These are phyloP conservation scores for Polyommatus iphigenia DNA, from an alignment of 2,888 invertebrate genomes.

Conservation along the genomic window DNA sequence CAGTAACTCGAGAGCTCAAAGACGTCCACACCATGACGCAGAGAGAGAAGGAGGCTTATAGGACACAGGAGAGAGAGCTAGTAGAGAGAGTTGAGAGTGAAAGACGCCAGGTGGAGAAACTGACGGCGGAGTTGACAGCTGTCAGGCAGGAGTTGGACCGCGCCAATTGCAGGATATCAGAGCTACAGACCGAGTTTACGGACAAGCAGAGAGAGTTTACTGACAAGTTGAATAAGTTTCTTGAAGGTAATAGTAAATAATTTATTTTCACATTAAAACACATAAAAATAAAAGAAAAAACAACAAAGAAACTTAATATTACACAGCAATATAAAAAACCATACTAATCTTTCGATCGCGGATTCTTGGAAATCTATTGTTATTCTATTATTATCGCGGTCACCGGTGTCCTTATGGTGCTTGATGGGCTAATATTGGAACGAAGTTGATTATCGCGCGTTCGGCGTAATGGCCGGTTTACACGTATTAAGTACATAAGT, in stretches of 20 bases:
- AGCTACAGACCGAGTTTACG: slow-evolving; percentile 75
- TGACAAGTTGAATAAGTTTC: slow-evolving; percentile 60
- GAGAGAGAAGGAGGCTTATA: slow-evolving; percentile 63
- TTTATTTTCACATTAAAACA: not conserved
- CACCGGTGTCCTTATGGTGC: too few relatives aligned
- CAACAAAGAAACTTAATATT: too few relatives aligned
- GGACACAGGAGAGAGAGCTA: slow-evolving; percentile 67
- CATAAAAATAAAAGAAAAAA: too few relatives aligned
- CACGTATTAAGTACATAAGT: too few relatives aligned
- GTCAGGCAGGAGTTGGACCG: slow-evolving; percentile 77
- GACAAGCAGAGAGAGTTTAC: slow-evolving; percentile 77
- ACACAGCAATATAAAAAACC: too few relatives aligned
- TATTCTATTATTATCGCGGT: too few relatives aligned
- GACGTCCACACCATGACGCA: slow-evolving; percentile 69
- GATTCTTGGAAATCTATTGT: too few relatives aligned
- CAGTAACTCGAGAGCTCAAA: slow-evolving; percentile 78
- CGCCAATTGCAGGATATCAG: slow-evolving; percentile 78
- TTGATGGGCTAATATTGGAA: too few relatives aligned
- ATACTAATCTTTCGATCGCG: too few relatives aligned
- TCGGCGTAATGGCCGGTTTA: too few relatives aligned
- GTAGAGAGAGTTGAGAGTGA: slow-evolving; percentile 73
- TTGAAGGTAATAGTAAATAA: slow-evolving; percentile 37
- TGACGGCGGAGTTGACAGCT: slow-evolving; percentile 69
- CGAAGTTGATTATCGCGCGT: too few relatives aligned
- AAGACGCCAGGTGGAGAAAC: slow-evolving; percentile 74